Percentiles rank a stretch among this genome's conserved stretches.
Evolutionary conservation across 2,113 vertebrate genomes (phyloP).

Genomic region (Gobio gobio): DNA sequence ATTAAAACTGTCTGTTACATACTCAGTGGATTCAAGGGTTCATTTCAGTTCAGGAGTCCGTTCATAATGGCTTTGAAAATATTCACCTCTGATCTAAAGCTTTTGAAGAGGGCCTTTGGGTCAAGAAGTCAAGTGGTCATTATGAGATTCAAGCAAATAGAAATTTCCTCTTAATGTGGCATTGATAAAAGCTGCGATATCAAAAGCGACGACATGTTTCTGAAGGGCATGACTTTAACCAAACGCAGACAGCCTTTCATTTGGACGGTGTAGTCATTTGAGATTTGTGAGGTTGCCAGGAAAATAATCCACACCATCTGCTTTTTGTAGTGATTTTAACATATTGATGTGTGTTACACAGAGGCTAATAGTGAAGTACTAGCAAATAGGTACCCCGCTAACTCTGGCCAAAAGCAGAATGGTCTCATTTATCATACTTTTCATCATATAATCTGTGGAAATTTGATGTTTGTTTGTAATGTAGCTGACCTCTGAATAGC

Average conservation of each 20-base stretch:
- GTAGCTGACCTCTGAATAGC: not conserved
- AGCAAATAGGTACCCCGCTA: not conserved
- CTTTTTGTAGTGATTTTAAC: not conserved
- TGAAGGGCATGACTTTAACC: slow-evolving; percentile 2
- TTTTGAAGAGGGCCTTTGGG: slow-evolving; percentile 14
- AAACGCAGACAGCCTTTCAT: slow-evolving; percentile 8
- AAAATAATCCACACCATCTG: slow-evolving; percentile 38
- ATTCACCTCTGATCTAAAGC: slow-evolving; percentile 6
- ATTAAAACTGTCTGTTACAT: not conserved
- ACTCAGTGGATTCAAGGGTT: not conserved
- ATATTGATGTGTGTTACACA: slow-evolving; percentile 8
- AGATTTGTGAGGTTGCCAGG: slow-evolving; percentile 29
- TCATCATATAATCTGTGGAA: not conserved
- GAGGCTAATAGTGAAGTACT: not conserved
- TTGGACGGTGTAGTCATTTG: slow-evolving; percentile 26
- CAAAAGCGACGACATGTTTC: slow-evolving; percentile 18
- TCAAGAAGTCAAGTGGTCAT: slow-evolving; percentile 30
- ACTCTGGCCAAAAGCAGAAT: not conserved
- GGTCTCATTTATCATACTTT: slow-evolving; percentile 30
- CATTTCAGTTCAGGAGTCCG: not conserved
- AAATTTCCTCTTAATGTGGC: not conserved
- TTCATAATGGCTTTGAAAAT: not conserved
- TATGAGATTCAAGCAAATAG: slow-evolving; percentile 4
- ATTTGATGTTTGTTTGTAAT: not conserved
- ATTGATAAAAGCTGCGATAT: not conserved